Conservation (phyloP, 2,113 vertebrate species). For the Catagonus wagneri region DNA sequence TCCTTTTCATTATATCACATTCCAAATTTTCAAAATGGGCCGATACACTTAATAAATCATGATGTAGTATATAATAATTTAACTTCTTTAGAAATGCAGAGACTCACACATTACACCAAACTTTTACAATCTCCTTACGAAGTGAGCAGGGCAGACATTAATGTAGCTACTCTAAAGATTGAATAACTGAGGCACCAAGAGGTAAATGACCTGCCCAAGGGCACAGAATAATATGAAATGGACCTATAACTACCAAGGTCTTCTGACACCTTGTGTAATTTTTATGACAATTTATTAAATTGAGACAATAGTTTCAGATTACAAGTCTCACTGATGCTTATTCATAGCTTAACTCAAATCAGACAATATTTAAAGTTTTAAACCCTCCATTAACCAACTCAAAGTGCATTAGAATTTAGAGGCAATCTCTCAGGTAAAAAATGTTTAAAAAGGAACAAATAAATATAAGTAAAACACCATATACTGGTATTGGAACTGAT, state of each 20-base stretch:
- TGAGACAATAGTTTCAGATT: not conserved
- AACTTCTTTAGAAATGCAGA: constrained; percentile 27
- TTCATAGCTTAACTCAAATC: not conserved
- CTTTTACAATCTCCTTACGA: not conserved
- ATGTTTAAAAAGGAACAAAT: not conserved
- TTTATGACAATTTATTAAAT: constrained; percentile 15
- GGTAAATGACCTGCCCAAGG: not conserved
- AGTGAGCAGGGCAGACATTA: not conserved
- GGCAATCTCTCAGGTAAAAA: not conserved
- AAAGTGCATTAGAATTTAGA: not conserved
- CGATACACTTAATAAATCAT: not conserved
- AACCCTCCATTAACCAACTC: not conserved
- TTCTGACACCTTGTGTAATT: not conserved
- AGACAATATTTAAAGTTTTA: not conserved
- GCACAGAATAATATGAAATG: not conserved
- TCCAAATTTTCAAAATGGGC: not conserved
- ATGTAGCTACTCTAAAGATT: not conserved
- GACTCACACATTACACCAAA: not conserved
- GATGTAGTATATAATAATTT: not conserved
- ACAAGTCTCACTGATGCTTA: not conserved
- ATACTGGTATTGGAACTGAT: not conserved
- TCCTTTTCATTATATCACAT: not conserved
- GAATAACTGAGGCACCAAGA: not conserved
- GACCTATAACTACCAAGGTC: not conserved
- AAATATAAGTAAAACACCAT: not conserved